These are phyloP conservation scores for Trachelus stipa DNA, from an alignment of 2,888 invertebrate species.

Conservation along the genomic window DNA sequence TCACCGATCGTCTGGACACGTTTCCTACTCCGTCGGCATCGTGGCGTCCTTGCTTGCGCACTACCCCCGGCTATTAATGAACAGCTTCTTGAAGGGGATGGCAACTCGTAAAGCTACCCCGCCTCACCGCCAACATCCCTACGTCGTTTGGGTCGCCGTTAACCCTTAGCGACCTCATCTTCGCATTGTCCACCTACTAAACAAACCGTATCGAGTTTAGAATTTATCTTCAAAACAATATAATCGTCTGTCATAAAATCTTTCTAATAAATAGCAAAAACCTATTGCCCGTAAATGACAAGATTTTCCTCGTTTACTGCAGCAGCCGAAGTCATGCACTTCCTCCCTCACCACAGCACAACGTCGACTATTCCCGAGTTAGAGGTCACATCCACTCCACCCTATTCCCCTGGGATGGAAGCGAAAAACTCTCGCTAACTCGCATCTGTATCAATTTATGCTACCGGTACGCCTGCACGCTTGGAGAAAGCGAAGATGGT, in stretches of 20 bases:
- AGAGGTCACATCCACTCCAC: neutral
- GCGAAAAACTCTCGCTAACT: slow-evolving; percentile 64
- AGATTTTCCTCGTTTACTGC: neutral
- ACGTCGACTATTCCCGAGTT: neutral
- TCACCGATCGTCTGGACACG: slow-evolving; percentile 40
- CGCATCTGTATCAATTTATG: slow-evolving; percentile 66
- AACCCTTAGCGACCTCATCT: slow-evolving; percentile 1
- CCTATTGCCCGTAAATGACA: neutral
- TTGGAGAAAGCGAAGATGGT: neutral
- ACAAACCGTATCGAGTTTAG: neutral
- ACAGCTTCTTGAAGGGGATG: slow-evolving; percentile 47
- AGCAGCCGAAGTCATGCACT: neutral
- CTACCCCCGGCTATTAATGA: slow-evolving; percentile 46
- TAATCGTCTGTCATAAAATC: neutral
- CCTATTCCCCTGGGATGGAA: slow-evolving; percentile 46
- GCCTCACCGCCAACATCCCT: slow-evolving; percentile 6
- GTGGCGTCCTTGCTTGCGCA: slow-evolving; percentile 22
- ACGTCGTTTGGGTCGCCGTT: neutral
- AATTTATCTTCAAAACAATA: neutral
- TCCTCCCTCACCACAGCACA: neutral
- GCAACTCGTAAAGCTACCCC: slow-evolving; percentile 57
- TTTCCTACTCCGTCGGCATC: slow-evolving; percentile 33
- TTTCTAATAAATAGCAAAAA: neutral
- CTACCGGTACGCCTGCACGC: slow-evolving; percentile 32
- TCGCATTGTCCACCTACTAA: neutral